Evolutionary conservation across 2,113 vertebrate species (phyloP).

Genomic region (Eretmochelys imbricata): DNA sequence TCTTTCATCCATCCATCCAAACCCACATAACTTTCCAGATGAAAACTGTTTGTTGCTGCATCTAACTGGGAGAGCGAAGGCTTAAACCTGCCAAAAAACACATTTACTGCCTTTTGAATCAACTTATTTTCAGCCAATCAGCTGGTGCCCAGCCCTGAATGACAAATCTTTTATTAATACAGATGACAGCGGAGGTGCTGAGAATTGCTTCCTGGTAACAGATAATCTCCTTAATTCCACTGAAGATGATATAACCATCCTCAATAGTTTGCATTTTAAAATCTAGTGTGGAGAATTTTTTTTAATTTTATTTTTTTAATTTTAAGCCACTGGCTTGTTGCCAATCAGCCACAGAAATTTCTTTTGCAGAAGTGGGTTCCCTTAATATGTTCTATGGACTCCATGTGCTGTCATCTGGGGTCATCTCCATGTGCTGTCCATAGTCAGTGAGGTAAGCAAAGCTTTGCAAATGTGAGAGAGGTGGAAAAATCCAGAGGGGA

Average conservation of each 20-base stretch:
- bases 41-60: background rate
- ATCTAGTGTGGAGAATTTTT: background rate
- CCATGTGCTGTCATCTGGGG: constrained; percentile 43
- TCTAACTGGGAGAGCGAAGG: background rate
- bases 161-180: background rate
- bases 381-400: constrained; percentile 11
- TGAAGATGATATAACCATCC: background rate
- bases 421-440: background rate
- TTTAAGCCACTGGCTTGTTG: background rate
- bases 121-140: background rate
- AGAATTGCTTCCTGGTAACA: background rate
- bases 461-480: background rate
- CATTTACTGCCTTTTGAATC: background rate
- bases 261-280: background rate
- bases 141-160: background rate
- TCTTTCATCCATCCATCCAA: background rate
- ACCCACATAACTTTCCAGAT: background rate
- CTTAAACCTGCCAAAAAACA: background rate
- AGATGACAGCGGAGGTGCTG: background rate
- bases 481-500: constrained; percentile 25
- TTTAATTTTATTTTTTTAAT: background rate
- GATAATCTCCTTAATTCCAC: background rate
- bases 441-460: background rate
- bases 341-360: background rate
- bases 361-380: background rate